Evolutionary conservation across 2,797 vertebrate species (phyloP).

Genomic region (Otolemur crassicaudatus): DNA sequence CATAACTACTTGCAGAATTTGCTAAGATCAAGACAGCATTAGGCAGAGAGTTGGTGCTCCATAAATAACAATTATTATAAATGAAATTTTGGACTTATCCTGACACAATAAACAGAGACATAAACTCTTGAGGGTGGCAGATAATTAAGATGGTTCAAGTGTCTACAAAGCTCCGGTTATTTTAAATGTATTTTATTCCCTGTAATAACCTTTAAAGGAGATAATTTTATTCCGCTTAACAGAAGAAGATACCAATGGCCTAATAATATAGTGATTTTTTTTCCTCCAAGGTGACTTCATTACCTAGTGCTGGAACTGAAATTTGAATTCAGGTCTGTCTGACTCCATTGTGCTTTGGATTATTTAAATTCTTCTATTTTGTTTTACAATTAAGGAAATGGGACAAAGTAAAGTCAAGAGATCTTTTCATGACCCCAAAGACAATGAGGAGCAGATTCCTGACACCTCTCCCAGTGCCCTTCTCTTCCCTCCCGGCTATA

Average conservation of each 20-base stretch:
- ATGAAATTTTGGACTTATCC: neutral
- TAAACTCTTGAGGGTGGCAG: neutral
- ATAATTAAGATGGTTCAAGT: neutral
- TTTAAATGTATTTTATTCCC: neutral
- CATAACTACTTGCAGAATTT: neutral
- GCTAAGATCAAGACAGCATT: neutral
- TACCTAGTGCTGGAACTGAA: neutral
- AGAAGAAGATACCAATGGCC: neutral
- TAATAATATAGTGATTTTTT: neutral
- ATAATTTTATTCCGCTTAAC: constrained; percentile 9
- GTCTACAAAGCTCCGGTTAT: neutral
- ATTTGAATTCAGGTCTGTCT: neutral
- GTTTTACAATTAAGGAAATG: constrained; percentile 21
- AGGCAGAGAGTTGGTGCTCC: neutral
- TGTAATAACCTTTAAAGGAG: neutral
- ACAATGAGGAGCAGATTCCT: neutral
- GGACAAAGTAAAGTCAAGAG: neutral
- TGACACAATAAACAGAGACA: neutral
- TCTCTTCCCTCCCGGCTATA: neutral
- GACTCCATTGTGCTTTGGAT: neutral
- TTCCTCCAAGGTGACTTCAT: neutral
- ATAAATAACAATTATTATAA: constrained; percentile 5
- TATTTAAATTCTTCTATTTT: constrained; percentile 3
- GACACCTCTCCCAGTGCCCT: neutral
- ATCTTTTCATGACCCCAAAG: neutral